Conservation (phyloP, 2,113 vertebrate genomes). For the Eidolon helvum region DNA sequence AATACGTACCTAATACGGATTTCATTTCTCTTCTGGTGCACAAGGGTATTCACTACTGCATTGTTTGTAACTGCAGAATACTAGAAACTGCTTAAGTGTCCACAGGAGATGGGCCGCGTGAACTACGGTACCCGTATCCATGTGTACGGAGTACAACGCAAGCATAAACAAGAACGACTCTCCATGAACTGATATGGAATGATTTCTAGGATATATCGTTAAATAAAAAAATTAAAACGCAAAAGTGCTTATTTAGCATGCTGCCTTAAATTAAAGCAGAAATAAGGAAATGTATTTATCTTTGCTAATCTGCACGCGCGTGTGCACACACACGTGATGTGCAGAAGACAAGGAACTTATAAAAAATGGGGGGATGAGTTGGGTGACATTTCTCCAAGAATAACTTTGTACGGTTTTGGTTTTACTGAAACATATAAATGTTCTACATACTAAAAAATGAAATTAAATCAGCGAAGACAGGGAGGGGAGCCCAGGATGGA, state of each 20-base stretch:
- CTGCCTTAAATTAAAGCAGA: not conserved
- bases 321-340: not conserved
- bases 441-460: not conserved
- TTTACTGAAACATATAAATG: not conserved
- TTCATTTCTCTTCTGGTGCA: not conserved
- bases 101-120: no score
- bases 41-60: no score
- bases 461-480: not conserved
- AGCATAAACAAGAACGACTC: not conserved
- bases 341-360: not conserved
- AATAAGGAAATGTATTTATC: not conserved
- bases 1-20: not conserved
- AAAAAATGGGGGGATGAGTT: not conserved
- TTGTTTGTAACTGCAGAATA: not conserved
- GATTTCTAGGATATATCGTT: not conserved
- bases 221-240: not conserved
- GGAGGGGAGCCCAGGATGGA: not conserved
- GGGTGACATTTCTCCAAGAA: not conserved
- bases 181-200: not conserved
- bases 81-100: not conserved
- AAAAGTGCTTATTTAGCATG: not conserved
- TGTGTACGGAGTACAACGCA: no score
- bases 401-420: not conserved
- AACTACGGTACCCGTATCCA: fast-evolving
- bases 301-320: not conserved